Base-by-base conservation (phyloP, 2,888 invertebrate genomes). In the Drosophila anceps region DNA sequence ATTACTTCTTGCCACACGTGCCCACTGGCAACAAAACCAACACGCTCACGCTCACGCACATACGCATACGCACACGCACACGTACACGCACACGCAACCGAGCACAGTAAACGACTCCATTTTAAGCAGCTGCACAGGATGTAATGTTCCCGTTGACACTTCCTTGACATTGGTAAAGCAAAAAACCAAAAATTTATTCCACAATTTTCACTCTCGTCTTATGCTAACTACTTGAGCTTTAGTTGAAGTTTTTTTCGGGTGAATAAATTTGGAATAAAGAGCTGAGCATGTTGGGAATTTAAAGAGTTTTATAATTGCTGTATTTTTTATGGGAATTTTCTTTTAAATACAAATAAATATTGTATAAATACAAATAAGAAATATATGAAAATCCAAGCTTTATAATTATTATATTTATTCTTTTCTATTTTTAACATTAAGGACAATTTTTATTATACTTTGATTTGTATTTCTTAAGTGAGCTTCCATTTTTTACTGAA, bases 1-100 rank as follows among this genome's bases (percentile, higher is more conserved):
- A 84, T 87, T 84, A 87, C 79, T 82, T 82, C 50, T 55, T 67
- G 63, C 50, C 59, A 50, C 35, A 33, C 46, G 35, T 41, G 54
- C 46, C 27, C 35, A 35, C 31, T n/a, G 27, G 55, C 58, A 13
- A 39, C 39, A 39, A 24, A 33, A 35, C 12, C 13, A 31, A 33
- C 51, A 48, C 46, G 27, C 27, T 1, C 9, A 9, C 46, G 15
- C 9, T 0, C 15, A 9, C 41, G 12, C 10, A 0, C 10, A 27
- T 53, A 33, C 39, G 48, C 37, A 59, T n/a, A n/a, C n/a, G n/a
- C n/a, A n/a, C 20, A 12, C 20, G 4, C 13, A n/a, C 10, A 0
- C 9, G 18, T 48, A 35, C 41, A 15, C 10, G 1, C 10, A 27
- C 57, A 33, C 39, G 48, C 37, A 59, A n/a, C 31, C 51, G 60